These are phyloP conservation scores for Todiramphus chloris DNA, from an alignment of 2,113 vertebrate genomes.

Conservation along the genomic window DNA sequence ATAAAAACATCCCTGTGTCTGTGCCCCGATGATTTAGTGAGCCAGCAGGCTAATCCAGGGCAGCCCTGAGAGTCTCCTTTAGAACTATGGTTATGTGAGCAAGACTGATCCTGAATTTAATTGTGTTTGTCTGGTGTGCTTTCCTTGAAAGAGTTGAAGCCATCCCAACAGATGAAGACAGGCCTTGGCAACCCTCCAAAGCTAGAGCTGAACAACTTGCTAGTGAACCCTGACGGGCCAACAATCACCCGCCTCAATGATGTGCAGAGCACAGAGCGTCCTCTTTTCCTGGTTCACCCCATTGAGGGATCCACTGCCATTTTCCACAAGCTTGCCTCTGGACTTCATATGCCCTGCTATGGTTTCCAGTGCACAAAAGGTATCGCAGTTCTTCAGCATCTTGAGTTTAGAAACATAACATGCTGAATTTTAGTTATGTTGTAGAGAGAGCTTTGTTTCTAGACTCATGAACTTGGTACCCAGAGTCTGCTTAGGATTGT, in stretches of 20 bases:
- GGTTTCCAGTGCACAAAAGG: slow-evolving; percentile 96
- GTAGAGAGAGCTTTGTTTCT: not conserved
- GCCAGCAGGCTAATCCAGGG: not conserved
- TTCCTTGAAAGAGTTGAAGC: slow-evolving; percentile 57
- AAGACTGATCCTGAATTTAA: not conserved
- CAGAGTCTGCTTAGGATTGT: not conserved
- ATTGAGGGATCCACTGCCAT: slow-evolving; percentile 90
- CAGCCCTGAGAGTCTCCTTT: not conserved
- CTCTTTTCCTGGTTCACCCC: slow-evolving; percentile 92
- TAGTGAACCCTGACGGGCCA: slow-evolving; percentile 88
- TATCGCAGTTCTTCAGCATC: slow-evolving; percentile 47
- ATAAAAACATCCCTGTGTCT: not conserved
- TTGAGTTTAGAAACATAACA: not conserved
- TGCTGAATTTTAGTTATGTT: not conserved
- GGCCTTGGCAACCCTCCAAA: slow-evolving; percentile 44
- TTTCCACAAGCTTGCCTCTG: slow-evolving; percentile 83
- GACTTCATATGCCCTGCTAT: slow-evolving; percentile 88
- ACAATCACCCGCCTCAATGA: slow-evolving; percentile 84
- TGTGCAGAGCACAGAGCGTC: slow-evolving; percentile 83
- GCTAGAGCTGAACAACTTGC: slow-evolving; percentile 79
- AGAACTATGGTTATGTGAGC: not conserved
- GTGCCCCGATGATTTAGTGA: not conserved
- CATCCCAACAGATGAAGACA: slow-evolving; percentile 30
- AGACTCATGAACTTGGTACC: not conserved
- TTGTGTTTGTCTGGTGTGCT: not conserved